Base-by-base conservation (phyloP, 2,888 invertebrate genomes). In the Miltochrista miniata region DNA sequence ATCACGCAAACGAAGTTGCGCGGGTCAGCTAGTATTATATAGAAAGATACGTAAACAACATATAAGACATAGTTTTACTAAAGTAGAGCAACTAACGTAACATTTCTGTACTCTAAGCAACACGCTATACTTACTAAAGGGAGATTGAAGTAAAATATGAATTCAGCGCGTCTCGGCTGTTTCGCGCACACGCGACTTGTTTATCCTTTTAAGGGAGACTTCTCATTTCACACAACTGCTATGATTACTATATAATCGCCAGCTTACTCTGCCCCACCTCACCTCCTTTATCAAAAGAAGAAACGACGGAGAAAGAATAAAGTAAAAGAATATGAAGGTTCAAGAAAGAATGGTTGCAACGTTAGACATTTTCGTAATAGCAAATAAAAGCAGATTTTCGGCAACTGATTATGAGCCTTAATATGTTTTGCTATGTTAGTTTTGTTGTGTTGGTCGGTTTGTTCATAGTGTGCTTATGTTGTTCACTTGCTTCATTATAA, bases 141-240 rank as follows among this genome's bases (percentile, higher is more conserved):
- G 82, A 81, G 78, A 73, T 76, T 57, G 68, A 70, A 81, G 83
- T 85, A 87, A 89, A 89, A 90, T 90, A 90, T 87, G 87, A 88
- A 88, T 88, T 84, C 85, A 72, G 79, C 83, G 81, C 79, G 83
- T 83, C 81, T 81, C 70, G 83, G 89, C 81, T 86, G 82, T 92
- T 90, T 69, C 80, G 76, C 79, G 83, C 92, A 92, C 89, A 87
- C 92, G 92, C 83, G 87, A 87, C 89, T 90, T 90, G 90, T 90
- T 90, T 90, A 90, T 90, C 85, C 85, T 87, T 86, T 83, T 83
- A 85, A 88, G 90, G 88, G 85, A 84, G 85, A 82, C 76, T 83
- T 83, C 87, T 87, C 89, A 88, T 89, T 88, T 83, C 83, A 86
- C 78, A 83, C 87, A 85, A 87, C 87, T 87, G 90, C 87, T 84